phyloP scores from a whole-genome alignment of 2,888 invertebrate species.

The Pimpla rufipes region DNA sequence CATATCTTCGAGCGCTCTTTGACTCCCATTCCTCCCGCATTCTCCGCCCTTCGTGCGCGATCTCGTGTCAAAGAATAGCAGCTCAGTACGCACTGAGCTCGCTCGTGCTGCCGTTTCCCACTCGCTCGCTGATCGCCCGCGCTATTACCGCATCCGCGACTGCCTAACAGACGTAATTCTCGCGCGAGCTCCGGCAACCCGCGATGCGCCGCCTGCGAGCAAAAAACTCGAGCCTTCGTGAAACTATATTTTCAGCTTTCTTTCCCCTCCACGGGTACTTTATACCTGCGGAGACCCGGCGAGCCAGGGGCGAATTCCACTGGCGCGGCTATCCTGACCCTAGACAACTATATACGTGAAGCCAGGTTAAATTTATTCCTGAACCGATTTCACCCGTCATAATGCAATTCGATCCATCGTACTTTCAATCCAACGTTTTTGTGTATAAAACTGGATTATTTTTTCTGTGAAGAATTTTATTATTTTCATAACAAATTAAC shows the following conservation, averaged over 20 bases:
- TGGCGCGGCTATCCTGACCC: conserved; percentile 3
- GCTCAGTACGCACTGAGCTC: conserved; percentile 19
- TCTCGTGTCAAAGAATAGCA: conserved; percentile 54
- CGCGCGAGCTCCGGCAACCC: conserved; percentile 28
- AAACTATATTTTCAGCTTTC: conserved; percentile 26
- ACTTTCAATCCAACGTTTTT: background rate
- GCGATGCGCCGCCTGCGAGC: conserved; percentile 32
- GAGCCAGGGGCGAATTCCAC: conserved; percentile 34
- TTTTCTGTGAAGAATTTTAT: too few relatives aligned
- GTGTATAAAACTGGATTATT: background rate
- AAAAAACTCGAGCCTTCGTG: conserved; percentile 28
- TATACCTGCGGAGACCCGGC: conserved; percentile 11
- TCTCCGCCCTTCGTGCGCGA: conserved; percentile 40
- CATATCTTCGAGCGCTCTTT: conserved; percentile 4
- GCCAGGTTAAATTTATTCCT: background rate
- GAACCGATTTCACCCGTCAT: background rate
- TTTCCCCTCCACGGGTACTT: conserved; percentile 7
- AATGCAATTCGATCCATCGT: background rate
- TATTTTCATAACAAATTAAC: too few relatives aligned
- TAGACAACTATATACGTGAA: conserved; percentile 21
- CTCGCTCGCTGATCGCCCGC: conserved; percentile 46
- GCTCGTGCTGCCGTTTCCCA: conserved; percentile 60
- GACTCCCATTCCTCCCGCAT: conserved; percentile 9
- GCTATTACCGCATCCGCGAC: conserved; percentile 58
- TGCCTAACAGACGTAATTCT: conserved; percentile 55